Base-by-base conservation (phyloP, 2,888 invertebrate genomes). In the Himalopsyche japonica region DNA sequence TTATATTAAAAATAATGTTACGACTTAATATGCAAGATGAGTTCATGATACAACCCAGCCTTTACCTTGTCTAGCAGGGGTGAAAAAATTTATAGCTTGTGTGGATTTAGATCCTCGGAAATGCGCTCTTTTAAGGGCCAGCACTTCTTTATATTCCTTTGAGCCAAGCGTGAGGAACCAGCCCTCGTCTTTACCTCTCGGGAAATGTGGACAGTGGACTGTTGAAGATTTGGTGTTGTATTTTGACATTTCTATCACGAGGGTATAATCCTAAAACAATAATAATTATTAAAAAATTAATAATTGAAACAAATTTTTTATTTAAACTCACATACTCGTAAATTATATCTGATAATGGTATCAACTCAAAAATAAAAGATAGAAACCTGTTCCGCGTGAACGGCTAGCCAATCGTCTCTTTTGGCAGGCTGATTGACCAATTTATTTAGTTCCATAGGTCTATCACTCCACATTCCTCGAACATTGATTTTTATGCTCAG, bases 101-200 rank as follows among this genome's bases (percentile, higher is more conserved):
- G 91, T 91, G 83, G 89, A 91, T 80, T 89, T 89, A 15, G 89
- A 90, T 24, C 93, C 93, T 64, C 91, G 93, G 7, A 95, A 91
- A 0, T 92, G 90, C 0, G 95, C 92, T 80, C 98, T 92, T 90
- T 98, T 98, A 89, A 99, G 90, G 0, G 98, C 97, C 86, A 96
- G 90, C 48, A 99, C 92, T 88, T 98, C 97, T 32, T 93, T 93
- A 0, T 92, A 91, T 81, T 94, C 94, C 30, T 94, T 90, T 32
- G 94, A 94, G 2, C 98, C 98, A 10, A 99, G 91, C 0, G 98
- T 93, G 1, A 98, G 89, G 90, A 99, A 96, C 99, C 99, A 99
- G 83, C 98, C 97, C 90, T 99, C 99, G 89, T 97, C 97, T 91
- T 99, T 99, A 49, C 95, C 95, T 90, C 98, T 98, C 1, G 97